A percentile compares a stretch with the other conserved stretches of the same genome.
phyloP scores from a whole-genome alignment of 35 echinoderm and acorn worm species.

The Eucidaris tribuloides region DNA sequence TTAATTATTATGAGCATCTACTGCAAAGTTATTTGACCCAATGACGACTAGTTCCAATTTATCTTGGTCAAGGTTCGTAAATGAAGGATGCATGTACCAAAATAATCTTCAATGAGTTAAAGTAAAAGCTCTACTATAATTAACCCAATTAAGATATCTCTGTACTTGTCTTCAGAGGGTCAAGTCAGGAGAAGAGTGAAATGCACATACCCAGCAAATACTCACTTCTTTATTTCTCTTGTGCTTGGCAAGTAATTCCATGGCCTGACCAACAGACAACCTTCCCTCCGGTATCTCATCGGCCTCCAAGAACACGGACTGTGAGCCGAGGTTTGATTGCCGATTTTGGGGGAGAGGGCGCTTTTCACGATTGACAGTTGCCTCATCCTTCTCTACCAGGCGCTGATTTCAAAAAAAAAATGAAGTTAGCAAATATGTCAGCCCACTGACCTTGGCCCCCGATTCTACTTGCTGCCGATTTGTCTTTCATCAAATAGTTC shows the following conservation, averaged over 20 bases:
- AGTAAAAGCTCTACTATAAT: too few relatives aligned
- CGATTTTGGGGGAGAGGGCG: slow-evolving; percentile 44
- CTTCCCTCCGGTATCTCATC: slow-evolving; percentile 58
- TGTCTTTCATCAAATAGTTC: too few relatives aligned
- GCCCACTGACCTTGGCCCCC: not conserved
- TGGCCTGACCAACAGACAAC: slow-evolving; percentile 65
- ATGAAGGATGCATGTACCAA: too few relatives aligned
- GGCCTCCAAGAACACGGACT: slow-evolving; percentile 19
- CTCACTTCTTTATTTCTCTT: slow-evolving; percentile 62
- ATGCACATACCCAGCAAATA: not conserved
- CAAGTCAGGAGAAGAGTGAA: not conserved
- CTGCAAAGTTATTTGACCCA: too few relatives aligned
- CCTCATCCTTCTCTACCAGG: slow-evolving; percentile 29
- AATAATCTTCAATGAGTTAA: too few relatives aligned
- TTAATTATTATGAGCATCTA: too few relatives aligned
- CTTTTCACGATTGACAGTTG: not conserved
- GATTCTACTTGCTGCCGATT: not conserved
- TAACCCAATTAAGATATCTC: too few relatives aligned
- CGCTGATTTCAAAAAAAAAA: not conserved
- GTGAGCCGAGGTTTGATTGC: not conserved
- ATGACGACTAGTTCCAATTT: too few relatives aligned
- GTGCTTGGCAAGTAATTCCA: slow-evolving; percentile 86
- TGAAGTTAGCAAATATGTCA: not conserved
- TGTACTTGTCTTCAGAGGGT: too few relatives aligned
- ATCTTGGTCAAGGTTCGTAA: too few relatives aligned